Evolutionary conservation across 2,113 vertebrate species (phyloP), one percentile per base, ranked within the genome.

Genomic region (Melozone crissalis): DNA sequence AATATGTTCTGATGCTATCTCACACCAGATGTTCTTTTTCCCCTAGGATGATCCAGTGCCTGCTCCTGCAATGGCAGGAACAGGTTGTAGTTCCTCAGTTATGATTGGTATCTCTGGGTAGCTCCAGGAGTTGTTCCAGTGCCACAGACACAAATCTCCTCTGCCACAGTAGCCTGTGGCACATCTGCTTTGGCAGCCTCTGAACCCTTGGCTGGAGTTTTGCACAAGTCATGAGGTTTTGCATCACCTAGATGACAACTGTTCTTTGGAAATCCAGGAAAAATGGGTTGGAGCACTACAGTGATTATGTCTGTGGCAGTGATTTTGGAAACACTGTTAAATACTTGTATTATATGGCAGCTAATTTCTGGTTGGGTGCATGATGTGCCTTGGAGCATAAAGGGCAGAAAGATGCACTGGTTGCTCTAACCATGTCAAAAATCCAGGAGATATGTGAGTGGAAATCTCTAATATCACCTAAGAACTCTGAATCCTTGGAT

Each of bases 21-120:
- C 19, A 3, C 5, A 31, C 8, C 23, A 41, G 21, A 11, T 14
- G 9, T 11, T n/a, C n/a, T n/a, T 66, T 39, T 4, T 0, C 1
- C 9, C 26, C 30, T 73, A 28, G 54, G 44, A n/a, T 5, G 8
- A 68, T 62, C 33, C 54, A 76, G 33, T n/a, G 51, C 10, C 37
- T 67, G 7, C 46, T 77, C 62, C 52, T 61, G 19, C 47, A 72
- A 35, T 19, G 22, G 33, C 37, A 31, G 77, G 41, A 61, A 21
- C 5, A 52, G 30, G 33, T 3, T 75, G 39, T 21, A 78, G 54
- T 28, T 41, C 21, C 2, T 1, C 37, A 49, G 30, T 2, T 52
- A 37, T 49, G 37, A 41, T 58, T 55, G n/a, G 30, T 9, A 30
- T 62, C 30, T 75, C 74, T 76, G 52, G 33, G 30, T 27, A 83